Base-by-base conservation (phyloP, 2,888 invertebrate species). In the Lordiphosa andalusiaca region DNA sequence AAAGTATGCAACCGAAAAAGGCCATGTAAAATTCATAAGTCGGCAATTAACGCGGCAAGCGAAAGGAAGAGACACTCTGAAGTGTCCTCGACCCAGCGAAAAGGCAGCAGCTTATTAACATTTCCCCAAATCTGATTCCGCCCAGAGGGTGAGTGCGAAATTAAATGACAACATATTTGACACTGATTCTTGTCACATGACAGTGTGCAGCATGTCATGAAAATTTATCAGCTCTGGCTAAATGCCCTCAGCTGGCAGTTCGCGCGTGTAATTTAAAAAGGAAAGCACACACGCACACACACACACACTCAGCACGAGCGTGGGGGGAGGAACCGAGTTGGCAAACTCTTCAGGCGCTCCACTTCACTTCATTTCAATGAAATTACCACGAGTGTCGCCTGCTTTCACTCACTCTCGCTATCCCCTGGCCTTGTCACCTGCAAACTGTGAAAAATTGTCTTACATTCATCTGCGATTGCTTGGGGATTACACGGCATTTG, bases 151-250 rank as follows among this genome's bases (percentile, higher is more conserved):
- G 68, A 71, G 71, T 82, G 84, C 82, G 81, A 80, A 80, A 80
- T 80, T 85, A 80, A 85, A 80, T 80, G 80, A 80, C 80, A 80
- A 85, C 85, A 85, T 80, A 85, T 80, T 80, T 80, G 80, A 80
- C 80, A 80, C 80, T 80, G 80, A 85, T 80, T 80, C 80, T 80
- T 80, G 80, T 80, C 85, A 80, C 65, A 67, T 53, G 73, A 80
- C 85, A 80, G 66, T 60, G 82, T 66, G 63, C 67, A 56, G 73
- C 67, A 63, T 72, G 73, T 73, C 78, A 77, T 67, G 72, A 69
- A 84, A 82, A 84, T 84, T 78, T 84, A 78, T 78, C 84, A 84
- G 71, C 69, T 49, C 62, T 60, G 67, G 64, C 82, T 84, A 84
- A 84, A 70, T 72, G 80, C 59, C 57, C 30, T 41, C 42, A 55